phyloP scores from a whole-genome alignment of 2,113 vertebrate genomes.

The Psephotus haematonotus region DNA sequence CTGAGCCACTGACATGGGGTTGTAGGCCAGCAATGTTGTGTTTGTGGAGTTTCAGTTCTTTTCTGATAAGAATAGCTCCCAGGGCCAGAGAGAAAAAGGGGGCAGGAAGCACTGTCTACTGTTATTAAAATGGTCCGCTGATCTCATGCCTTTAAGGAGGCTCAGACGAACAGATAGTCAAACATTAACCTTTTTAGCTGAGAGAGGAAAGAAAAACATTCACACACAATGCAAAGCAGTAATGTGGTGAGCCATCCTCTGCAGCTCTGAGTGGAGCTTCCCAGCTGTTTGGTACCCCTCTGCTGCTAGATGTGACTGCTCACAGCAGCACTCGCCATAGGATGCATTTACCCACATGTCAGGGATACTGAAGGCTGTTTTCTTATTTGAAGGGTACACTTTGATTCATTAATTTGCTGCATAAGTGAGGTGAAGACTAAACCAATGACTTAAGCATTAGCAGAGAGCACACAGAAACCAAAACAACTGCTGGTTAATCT shows the following conservation, averaged over 20 bases:
- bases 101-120: slow-evolving; percentile 23
- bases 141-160: slow-evolving; percentile 45
- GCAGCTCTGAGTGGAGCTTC: not conserved
- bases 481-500: not conserved
- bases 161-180: not conserved
- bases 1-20: not conserved
- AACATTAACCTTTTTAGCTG: slow-evolving; percentile 25
- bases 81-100: not conserved
- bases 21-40: not conserved
- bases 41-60: not conserved
- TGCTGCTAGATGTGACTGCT: not conserved
- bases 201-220: not conserved
- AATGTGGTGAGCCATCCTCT: not conserved
- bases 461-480: not conserved
- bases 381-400: not conserved
- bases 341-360: fast-evolving
- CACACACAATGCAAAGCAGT: not conserved
- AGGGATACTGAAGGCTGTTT: fast-evolving
- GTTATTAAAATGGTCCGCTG: slow-evolving; percentile 56
- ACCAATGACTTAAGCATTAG: not conserved
- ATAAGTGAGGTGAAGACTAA: not conserved
- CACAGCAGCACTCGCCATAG: fast-evolving
- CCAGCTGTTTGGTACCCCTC: not conserved
- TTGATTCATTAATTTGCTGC: not conserved
- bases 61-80: slow-evolving; percentile 18